A percentile compares a stretch with the other conserved stretches of the same genome.
These are phyloP conservation scores for Pipistrellus pipistrellus DNA, from an alignment of 2,797 vertebrate genomes.

Conservation along the genomic window DNA sequence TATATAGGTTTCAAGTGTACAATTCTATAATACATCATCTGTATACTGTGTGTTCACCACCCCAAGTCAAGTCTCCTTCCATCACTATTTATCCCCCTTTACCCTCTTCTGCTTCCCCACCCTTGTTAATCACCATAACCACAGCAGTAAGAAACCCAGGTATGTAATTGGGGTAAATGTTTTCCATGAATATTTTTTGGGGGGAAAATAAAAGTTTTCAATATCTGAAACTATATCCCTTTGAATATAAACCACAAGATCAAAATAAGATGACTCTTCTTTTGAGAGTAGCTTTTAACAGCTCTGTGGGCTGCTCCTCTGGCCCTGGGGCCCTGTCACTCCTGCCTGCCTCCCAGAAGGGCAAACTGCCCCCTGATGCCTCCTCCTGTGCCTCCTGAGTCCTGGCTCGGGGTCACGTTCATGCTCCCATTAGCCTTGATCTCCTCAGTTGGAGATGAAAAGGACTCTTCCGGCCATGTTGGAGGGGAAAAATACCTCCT, in stretches of 20 bases:
- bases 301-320: constrained; percentile 82
- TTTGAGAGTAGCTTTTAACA: constrained; percentile 83
- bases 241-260: constrained; percentile 76
- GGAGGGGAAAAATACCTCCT: constrained; percentile 27
- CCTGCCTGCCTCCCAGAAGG: constrained; percentile 47
- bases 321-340: constrained; percentile 76
- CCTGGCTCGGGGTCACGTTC: constrained; percentile 59
- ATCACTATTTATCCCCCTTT: neutral
- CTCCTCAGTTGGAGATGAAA: constrained; percentile 70
- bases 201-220: constrained; percentile 78
- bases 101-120: neutral
- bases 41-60: neutral
- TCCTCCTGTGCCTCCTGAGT: constrained; percentile 50
- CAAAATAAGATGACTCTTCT: constrained; percentile 80
- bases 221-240: constrained; percentile 68
- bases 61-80: neutral
- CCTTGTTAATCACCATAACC: neutral
- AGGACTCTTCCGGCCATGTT: constrained; percentile 43
- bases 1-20: neutral
- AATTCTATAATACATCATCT: neutral
- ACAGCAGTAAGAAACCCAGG: neutral
- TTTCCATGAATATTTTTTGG: neutral
- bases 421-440: constrained; percentile 69
- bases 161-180: neutral
- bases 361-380: neutral